Conservation (phyloP, 2,797 vertebrate genomes). For the Balearica regulorum region DNA sequence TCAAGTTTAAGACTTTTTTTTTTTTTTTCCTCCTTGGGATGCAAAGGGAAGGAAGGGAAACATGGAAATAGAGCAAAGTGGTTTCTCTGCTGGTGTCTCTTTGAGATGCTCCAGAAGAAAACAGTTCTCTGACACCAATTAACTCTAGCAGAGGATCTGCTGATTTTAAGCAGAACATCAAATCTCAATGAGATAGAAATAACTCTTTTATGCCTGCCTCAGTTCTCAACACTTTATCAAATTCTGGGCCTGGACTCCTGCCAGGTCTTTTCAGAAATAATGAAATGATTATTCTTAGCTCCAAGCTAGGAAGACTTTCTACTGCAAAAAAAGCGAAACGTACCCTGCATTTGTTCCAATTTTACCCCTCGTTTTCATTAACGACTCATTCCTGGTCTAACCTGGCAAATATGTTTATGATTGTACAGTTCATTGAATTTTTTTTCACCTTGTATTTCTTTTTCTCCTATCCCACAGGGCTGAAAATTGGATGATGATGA, state of each 20-base stretch:
- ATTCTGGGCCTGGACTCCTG: not conserved
- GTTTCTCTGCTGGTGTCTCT: not conserved
- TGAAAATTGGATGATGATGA: not conserved
- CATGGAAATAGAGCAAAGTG: not conserved
- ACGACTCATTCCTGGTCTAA: not conserved
- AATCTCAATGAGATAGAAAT: constrained; percentile 5
- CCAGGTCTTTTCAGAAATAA: constrained; percentile 25
- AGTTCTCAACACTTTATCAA: not conserved
- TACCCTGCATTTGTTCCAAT: not conserved
- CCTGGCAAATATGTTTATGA: not conserved
- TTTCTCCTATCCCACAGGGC: not conserved
- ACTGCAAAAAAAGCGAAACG: not conserved
- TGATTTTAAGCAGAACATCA: constrained; percentile 24
- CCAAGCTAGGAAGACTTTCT: not conserved
- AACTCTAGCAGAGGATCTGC: not conserved
- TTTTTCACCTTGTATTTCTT: not conserved
- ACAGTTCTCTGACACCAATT: constrained; percentile 2
- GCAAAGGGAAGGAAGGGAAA: not conserved
- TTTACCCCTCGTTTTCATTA: not conserved
- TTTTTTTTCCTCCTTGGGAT: not conserved
- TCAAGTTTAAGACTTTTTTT: not conserved
- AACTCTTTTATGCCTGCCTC: not conserved
- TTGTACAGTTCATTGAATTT: not conserved
- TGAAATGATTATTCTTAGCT: not conserved
- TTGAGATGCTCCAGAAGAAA: not conserved